Base-by-base conservation (phyloP, 1,140 invertebrate species). In the Brachystomella parvula region DNA sequence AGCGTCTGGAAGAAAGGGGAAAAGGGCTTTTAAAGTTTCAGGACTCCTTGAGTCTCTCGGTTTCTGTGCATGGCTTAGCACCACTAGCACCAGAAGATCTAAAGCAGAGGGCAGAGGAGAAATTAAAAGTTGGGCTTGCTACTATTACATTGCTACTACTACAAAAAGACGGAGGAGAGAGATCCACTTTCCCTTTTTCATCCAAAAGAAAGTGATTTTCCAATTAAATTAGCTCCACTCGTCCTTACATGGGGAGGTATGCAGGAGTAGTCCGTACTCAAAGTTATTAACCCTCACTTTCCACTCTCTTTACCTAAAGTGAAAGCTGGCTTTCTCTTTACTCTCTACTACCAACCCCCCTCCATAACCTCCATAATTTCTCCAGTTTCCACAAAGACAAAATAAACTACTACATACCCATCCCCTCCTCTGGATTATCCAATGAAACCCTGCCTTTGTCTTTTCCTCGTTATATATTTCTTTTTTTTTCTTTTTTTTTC, bases 111-210 rank as follows among this genome's bases (percentile, higher is more conserved):
- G 49, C 9, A 17, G 6, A 15, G 21, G 24, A 3, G 15, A 53
- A 53, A 53, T 53, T 53, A 53, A 53, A 53, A 53, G 49, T 53
- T 53, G 24, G n/a, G n/a, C n/a, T n/a, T n/a, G n/a, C n/a, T n/a
- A n/a, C n/a, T n/a, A n/a, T n/a, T n/a, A n/a, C n/a, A n/a, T n/a
- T n/a, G n/a, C n/a, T n/a, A n/a, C n/a, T n/a, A n/a, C n/a, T n/a
- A n/a, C n/a, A n/a, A n/a, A n/a, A n/a, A n/a, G n/a, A 53, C 49
- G 49, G 49, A 6, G 6, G 3, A 53, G 6, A 53, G 21, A 53
- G 49, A 39, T 39, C 35, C 35, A 6, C 6, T 39, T 39, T 39
- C 35, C 35, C 35, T 19, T 6, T 39, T 39, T n/a, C n/a, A 19
- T 39, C 19, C 6, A 39, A 19, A 39, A 19, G 49, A 53, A 53